Evolutionary conservation across 2,888 invertebrate species (phyloP).

Genomic region (Idaea straminata): DNA sequence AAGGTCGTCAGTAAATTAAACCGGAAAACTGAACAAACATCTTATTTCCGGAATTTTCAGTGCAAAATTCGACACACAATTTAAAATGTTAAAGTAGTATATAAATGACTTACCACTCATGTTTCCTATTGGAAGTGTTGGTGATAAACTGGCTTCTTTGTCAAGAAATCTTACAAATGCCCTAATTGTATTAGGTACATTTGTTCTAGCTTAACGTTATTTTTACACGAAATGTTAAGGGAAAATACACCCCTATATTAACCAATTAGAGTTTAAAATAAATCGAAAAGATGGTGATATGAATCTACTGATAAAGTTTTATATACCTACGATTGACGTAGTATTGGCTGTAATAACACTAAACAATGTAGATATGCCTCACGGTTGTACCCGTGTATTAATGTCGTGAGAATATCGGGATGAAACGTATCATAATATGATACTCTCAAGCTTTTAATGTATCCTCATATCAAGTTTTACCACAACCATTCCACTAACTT

Average conservation of each 20-base stretch:
- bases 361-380: too few species aligned
- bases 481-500: too few species aligned
- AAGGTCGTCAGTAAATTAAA: background rate
- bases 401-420: too few species aligned
- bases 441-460: too few species aligned
- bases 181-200: constrained; percentile 29
- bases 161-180: constrained; percentile 23
- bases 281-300: background rate
- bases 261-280: background rate
- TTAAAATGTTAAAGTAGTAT: background rate
- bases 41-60: background rate
- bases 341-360: too few species aligned
- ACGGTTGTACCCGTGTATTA: too few species aligned
- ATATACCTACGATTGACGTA: background rate
- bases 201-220: constrained; percentile 16
- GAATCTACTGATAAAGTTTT: background rate
- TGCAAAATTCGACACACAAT: background rate
- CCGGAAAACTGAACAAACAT: background rate
- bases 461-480: too few species aligned
- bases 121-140: constrained; percentile 1
- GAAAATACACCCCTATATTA: background rate
- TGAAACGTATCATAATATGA: too few species aligned
- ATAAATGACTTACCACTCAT: constrained; percentile 23
- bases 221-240: background rate
- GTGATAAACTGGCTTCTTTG: constrained; percentile 12